phyloP scores from a whole-genome alignment of 2,888 invertebrate species.

The Amaurobius ferox region DNA sequence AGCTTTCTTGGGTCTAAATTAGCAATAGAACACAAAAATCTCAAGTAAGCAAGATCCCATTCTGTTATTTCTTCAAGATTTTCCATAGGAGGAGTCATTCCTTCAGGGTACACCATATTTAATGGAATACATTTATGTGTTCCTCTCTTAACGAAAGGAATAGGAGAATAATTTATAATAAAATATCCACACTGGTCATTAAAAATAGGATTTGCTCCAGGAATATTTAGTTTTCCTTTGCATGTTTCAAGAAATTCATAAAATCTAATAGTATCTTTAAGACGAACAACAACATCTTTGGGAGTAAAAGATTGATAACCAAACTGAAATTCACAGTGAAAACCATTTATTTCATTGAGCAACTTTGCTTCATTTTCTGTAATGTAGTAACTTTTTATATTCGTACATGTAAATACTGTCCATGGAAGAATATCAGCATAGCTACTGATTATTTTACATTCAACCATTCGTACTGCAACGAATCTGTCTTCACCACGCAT shows the following conservation, averaged over 20 bases:
- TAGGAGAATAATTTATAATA: conserved; percentile 41
- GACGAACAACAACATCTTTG: conserved; percentile 91
- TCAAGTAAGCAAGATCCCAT: conserved; percentile 94
- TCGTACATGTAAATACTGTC: conserved; percentile 93
- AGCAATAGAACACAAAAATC: conserved; percentile 96
- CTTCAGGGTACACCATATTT: conserved; percentile 53
- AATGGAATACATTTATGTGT: conserved; percentile 70
- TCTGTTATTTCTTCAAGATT: conserved; percentile 79
- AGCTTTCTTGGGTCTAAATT: conserved; percentile 79
- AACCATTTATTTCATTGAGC: conserved; percentile 93
- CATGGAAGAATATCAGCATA: conserved; percentile 92
- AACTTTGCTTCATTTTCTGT: conserved; percentile 92
- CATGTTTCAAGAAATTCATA: conserved; percentile 93
- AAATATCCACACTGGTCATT: conserved; percentile 67
- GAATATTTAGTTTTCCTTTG: conserved; percentile 42
- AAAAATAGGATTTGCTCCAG: conserved; percentile 16
- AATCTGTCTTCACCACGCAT: conserved; percentile 85
- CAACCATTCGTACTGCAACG: conserved; percentile 95
- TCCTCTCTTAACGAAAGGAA: conserved; percentile 63
- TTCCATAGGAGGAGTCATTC: conserved; percentile 32
- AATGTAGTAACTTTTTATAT: conserved; percentile 94
- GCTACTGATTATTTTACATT: conserved; percentile 89
- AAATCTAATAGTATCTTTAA: conserved; percentile 91
- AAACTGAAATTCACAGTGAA: conserved; percentile 93
- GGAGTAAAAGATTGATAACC: conserved; percentile 91